Evolutionary conservation across 2,113 vertebrate species (phyloP).

Genomic region (Greenwoodochromis staneri): DNA sequence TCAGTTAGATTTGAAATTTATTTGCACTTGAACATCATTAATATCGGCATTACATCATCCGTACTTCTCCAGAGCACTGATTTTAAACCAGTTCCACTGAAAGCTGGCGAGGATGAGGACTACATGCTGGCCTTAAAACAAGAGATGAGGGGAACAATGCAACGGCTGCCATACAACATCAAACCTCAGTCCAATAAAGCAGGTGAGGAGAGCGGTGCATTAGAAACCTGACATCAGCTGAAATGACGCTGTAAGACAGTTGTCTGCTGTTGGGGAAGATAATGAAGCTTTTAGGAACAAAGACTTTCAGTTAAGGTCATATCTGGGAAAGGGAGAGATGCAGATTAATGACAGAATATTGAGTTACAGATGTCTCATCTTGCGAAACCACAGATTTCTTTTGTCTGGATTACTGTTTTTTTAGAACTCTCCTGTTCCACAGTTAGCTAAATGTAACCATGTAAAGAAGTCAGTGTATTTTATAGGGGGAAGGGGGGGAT

Average conservation of each 20-base stretch:
- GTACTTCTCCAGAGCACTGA: conserved; percentile 56
- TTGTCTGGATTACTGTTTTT: neutral
- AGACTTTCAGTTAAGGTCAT: conserved; percentile 27
- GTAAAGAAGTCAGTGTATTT: neutral
- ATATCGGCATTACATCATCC: neutral
- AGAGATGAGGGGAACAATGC: conserved; percentile 81
- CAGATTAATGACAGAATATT: neutral
- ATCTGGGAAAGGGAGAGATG: neutral
- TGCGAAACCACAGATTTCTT: neutral
- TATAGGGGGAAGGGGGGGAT: neutral
- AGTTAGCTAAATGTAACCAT: neutral
- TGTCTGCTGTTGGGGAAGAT: neutral
- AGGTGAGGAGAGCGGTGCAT: conserved; percentile 65
- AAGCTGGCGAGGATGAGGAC: conserved; percentile 79
- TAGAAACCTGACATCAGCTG: neutral
- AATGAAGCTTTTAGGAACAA: conserved; percentile 40
- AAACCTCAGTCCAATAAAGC: conserved; percentile 55
- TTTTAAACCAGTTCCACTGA: conserved; percentile 82
- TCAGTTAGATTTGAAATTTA: neutral
- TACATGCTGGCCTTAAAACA: conserved; percentile 89
- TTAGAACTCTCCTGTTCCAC: neutral
- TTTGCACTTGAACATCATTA: neutral
- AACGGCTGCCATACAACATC: conserved; percentile 78
- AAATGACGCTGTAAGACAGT: neutral
- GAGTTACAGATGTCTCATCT: neutral